A percentile compares a stretch with the other conserved stretches of the same genome.
Conservation (phyloP, 1,140 invertebrate genomes). For the Lasioglossum albipes region DNA sequence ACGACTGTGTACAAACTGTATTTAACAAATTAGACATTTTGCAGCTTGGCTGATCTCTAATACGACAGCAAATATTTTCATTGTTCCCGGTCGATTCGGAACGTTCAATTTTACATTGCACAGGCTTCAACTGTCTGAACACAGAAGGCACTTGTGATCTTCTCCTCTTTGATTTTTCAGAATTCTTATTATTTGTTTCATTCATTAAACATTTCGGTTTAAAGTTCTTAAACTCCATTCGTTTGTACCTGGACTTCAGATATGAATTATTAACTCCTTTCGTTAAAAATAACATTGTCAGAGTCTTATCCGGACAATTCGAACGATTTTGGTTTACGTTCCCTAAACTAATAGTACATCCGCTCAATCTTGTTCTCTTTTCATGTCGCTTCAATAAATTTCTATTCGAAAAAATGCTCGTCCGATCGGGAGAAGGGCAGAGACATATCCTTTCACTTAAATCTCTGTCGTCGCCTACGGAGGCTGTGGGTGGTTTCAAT, state of each 20-base stretch:
- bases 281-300: slow-evolving; percentile 6
- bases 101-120: neutral
- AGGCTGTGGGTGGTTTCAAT: neutral
- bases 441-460: neutral
- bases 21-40: slow-evolving; percentile 4
- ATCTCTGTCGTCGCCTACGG: neutral
- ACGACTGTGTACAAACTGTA: slow-evolving; percentile 32
- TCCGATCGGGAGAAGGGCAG: neutral
- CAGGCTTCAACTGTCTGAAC: neutral
- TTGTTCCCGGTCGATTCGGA: no score
- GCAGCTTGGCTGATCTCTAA: no score
- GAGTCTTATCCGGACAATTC: neutral
- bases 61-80: no score
- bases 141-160: slow-evolving; percentile 5
- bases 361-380: neutral
- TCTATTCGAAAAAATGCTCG: no score
- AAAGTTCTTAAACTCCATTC: neutral
- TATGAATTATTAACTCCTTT: neutral
- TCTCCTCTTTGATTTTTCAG: neutral
- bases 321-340: neutral
- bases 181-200: neutral
- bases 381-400: no score
- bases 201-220: neutral
- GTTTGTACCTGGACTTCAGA: slow-evolving; percentile 30
- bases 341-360: neutral